Evolutionary conservation across 1,140 invertebrate species (phyloP), one percentile per base, ranked within the genome.

Genomic region (Anadara kagoshimensis): DNA sequence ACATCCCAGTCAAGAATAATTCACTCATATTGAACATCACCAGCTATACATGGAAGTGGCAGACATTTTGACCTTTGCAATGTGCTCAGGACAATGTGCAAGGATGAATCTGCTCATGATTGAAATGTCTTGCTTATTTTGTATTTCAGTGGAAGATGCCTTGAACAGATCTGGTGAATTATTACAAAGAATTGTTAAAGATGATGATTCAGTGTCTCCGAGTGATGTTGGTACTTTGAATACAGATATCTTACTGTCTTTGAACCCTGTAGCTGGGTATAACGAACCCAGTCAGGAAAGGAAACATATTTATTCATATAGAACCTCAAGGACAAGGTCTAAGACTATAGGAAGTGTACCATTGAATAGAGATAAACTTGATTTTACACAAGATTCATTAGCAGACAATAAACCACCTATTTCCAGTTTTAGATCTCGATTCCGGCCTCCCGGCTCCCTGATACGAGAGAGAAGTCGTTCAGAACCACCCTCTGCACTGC

Each of bases 71-170:
- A n/a, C n/a, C n/a, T n/a, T n/a, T n/a, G n/a, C n/a, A n/a, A n/a
- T n/a, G n/a, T n/a, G n/a, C n/a, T n/a, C n/a, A n/a, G n/a, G n/a
- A n/a, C n/a, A n/a, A n/a, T n/a, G n/a, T n/a, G n/a, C n/a, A n/a
- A n/a, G n/a, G n/a, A n/a, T n/a, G n/a, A n/a, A n/a, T n/a, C n/a
- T n/a, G n/a, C n/a, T n/a, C n/a, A n/a, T n/a, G n/a, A n/a, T 36
- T 36, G 29, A 36, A 3, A 36, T 36, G 7, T 7, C 29, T 36
- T 2, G 7, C 10, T 53, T n/a, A 8, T 57, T 58, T 65, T 24
- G 24, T 70, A 24, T 73, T 76, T 54, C 73, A 84, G 82, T 80
- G 57, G 80, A 84, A 54, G 80, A 81, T 58, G 82, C 82, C 14
- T 63, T 84, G 47, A 66, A 75, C 12, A 75, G 75, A 29, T 84